Conservation (phyloP, 2,797 vertebrate genomes). For the Spinus pinus region DNA sequence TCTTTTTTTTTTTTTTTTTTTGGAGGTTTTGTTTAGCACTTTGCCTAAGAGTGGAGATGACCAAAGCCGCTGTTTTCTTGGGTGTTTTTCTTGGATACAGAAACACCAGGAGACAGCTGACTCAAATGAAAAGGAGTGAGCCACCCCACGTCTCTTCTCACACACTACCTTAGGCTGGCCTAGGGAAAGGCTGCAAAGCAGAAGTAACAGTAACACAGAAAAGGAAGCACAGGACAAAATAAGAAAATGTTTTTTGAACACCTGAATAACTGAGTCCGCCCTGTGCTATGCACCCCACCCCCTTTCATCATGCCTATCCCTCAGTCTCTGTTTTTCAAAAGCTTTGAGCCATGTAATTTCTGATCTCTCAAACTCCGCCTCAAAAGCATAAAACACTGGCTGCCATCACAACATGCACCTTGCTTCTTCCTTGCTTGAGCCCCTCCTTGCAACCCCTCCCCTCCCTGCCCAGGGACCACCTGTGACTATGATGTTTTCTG, state of each 20-base stretch:
- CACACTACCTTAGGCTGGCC: background rate
- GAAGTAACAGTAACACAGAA: background rate
- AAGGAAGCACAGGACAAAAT: background rate
- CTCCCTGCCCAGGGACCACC: background rate
- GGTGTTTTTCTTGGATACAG: background rate
- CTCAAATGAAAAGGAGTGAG: background rate
- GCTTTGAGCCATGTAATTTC: background rate
- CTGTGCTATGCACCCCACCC: rapidly evolving
- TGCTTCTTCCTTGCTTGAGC: background rate
- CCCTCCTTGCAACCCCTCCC: background rate
- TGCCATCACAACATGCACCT: background rate
- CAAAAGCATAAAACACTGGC: background rate
- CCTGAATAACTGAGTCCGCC: background rate
- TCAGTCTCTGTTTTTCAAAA: background rate
- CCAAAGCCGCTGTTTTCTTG: background rate
- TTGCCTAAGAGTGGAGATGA: background rate
- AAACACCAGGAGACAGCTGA: background rate
- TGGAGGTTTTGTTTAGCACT: background rate
- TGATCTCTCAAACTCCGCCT: background rate
- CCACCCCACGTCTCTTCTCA: rapidly evolving
- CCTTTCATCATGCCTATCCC: too few species aligned
- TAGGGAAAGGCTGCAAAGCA: background rate
- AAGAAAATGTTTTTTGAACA: background rate
- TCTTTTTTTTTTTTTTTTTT: background rate
- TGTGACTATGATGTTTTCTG: rapidly evolving